Conservation (phyloP, 2,888 invertebrate species). For the Mallateleia sp. region DNA sequence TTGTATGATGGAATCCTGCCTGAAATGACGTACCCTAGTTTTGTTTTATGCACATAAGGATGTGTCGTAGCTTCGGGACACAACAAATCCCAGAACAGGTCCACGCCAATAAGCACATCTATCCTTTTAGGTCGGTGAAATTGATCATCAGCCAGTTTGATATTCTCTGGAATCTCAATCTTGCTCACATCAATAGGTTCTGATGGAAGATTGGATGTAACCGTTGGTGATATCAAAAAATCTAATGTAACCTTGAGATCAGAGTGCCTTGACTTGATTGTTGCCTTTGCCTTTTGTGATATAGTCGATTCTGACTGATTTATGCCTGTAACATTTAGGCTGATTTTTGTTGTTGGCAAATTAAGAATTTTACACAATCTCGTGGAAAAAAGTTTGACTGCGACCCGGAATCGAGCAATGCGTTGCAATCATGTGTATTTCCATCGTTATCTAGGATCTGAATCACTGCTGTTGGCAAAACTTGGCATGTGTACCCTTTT, state of each 20-base stretch:
- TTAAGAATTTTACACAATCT: not conserved
- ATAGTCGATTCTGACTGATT: constrained; percentile 7
- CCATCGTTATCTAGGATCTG: constrained; percentile 1
- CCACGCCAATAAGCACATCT: constrained; percentile 50
- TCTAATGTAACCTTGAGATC: not conserved
- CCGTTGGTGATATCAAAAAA: not conserved
- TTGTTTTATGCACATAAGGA: constrained; percentile 22
- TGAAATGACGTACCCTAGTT: constrained; percentile 41
- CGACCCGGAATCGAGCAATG: constrained; percentile 15
- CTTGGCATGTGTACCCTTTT: too few species aligned
- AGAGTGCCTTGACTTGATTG: constrained; percentile 4
- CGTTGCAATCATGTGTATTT: constrained; percentile 3
- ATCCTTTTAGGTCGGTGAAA: constrained; percentile 33
- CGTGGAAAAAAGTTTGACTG: not conserved
- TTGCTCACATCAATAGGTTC: constrained; percentile 9
- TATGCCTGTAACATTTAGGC: not conserved
- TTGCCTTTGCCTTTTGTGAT: not conserved
- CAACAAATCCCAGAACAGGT: constrained; percentile 46
- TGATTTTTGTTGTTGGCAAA: not conserved
- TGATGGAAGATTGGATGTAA: constrained; percentile 17
- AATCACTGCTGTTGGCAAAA: constrained; percentile 14
- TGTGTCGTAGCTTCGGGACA: not conserved
- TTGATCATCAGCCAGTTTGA: constrained; percentile 33
- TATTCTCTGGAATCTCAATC: constrained; percentile 8
- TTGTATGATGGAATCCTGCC: not conserved